Percentiles rank a stretch among this genome's conserved stretches.
These are phyloP conservation scores for Dendroctonus valens DNA, from an alignment of 1,140 invertebrate genomes.

Conservation along the genomic window DNA sequence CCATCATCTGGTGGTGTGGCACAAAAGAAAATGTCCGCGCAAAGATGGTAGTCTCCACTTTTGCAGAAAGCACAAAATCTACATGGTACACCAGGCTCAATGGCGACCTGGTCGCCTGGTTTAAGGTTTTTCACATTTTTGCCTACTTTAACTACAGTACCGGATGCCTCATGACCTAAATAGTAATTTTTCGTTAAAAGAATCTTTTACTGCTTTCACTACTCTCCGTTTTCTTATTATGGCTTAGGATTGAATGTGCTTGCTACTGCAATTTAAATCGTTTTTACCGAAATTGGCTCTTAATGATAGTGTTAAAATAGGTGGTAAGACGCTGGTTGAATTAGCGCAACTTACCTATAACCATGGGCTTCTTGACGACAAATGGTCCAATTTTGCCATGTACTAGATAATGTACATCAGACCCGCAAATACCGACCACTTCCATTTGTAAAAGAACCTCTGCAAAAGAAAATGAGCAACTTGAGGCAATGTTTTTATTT, in stretches of 20 bases:
- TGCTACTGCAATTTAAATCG: too few species aligned
- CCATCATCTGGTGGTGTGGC: constrained; percentile 89
- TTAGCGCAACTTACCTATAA: constrained; percentile 59
- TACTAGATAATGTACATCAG: constrained; percentile 90
- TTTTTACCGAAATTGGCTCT: too few species aligned
- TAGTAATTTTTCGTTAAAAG: background rate
- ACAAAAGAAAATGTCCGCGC: constrained; percentile 80
- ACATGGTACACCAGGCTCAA: constrained; percentile 91
- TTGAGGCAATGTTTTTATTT: too few species aligned
- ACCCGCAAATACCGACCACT: constrained; percentile 94
- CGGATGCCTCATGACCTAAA: constrained; percentile 78
- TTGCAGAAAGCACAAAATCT: constrained; percentile 83
- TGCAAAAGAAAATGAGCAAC: constrained; percentile 45
- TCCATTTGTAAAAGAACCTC: constrained; percentile 88
- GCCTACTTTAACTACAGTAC: constrained; percentile 67
- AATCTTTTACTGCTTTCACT: too few species aligned
- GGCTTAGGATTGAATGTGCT: too few species aligned
- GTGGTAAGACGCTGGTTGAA: background rate
- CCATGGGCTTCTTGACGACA: constrained; percentile 78
- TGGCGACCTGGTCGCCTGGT: constrained; percentile 84
- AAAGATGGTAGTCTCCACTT: constrained; percentile 86
- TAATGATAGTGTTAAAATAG: too few species aligned
- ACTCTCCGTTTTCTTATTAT: too few species aligned
- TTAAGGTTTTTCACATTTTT: constrained; percentile 73
- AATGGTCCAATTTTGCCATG: constrained; percentile 81